Evolutionary conservation across 2,888 invertebrate genomes (phyloP).

Genomic region (Theretra japonica): DNA sequence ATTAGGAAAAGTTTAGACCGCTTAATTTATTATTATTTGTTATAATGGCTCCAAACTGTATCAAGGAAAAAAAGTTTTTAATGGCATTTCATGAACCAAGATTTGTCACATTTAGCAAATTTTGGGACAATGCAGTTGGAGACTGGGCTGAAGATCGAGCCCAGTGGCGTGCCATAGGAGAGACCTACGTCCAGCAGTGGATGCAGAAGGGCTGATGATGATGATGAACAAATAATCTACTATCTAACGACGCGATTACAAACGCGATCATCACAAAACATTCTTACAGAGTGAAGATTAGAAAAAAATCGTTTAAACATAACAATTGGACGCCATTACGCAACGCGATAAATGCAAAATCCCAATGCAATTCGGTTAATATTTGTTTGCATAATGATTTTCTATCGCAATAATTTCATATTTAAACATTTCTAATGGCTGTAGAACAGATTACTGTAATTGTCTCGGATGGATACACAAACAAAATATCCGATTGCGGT

Average conservation of each 20-base stretch:
- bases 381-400: conserved; percentile 49
- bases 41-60: too few species aligned
- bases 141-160: too few species aligned
- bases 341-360: conserved; percentile 39
- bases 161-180: too few species aligned
- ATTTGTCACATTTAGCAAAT: neutral
- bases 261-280: conserved; percentile 6
- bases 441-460: conserved; percentile 53
- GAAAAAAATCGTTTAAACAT: conserved; percentile 35
- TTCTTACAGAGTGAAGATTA: conserved; percentile 27
- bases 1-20: too few species aligned
- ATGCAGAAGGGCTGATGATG: too few species aligned
- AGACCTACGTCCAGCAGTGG: too few species aligned
- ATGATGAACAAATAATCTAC: too few species aligned
- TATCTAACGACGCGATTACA: neutral
- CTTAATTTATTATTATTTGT: too few species aligned
- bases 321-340: conserved; percentile 42
- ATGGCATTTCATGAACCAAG: too few species aligned
- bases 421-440: conserved; percentile 50
- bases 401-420: conserved; percentile 45
- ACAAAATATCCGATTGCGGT: conserved; percentile 69
- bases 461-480: conserved; percentile 70
- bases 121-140: too few species aligned
- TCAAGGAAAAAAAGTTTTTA: too few species aligned
- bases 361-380: conserved; percentile 28